These are phyloP conservation scores for Cremastinae sp. DNA, from an alignment of 2,888 invertebrate species.

Conservation along the genomic window DNA sequence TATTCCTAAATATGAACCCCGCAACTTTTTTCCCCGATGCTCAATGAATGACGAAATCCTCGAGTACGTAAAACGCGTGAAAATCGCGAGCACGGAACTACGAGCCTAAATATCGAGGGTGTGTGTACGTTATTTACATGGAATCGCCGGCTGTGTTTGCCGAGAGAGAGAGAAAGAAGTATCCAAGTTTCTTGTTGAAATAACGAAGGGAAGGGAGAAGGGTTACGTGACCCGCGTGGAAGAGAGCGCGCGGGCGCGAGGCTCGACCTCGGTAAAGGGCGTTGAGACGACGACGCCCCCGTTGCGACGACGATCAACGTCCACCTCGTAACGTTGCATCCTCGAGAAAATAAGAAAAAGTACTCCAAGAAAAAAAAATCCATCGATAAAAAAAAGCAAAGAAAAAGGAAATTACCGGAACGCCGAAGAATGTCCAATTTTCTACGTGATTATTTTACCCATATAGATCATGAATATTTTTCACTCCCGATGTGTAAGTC, in stretches of 20 bases:
- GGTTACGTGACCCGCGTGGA: constrained; percentile 56
- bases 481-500: neutral
- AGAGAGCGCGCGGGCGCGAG: constrained; percentile 5
- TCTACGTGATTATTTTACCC: neutral
- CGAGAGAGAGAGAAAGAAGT: constrained; percentile 5
- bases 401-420: constrained; percentile 20
- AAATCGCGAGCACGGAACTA: too few species aligned
- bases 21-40: too few species aligned
- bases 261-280: constrained; percentile 60
- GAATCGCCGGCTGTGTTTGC: constrained; percentile 28
- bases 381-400: neutral
- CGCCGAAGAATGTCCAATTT: constrained; percentile 33
- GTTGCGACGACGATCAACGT: constrained; percentile 33
- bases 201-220: neutral
- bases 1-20: too few species aligned
- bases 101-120: too few species aligned
- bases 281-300: constrained; percentile 54
- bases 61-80: too few species aligned
- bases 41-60: too few species aligned
- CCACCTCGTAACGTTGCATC: constrained; percentile 48
- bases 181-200: constrained; percentile 13
- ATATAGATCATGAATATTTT: too few species aligned
- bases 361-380: constrained; percentile 8
- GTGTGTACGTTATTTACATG: constrained; percentile 21
- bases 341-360: constrained; percentile 15